Conservation (phyloP, 2,113 vertebrate species). For the Campylomormyrus tamandua region DNA sequence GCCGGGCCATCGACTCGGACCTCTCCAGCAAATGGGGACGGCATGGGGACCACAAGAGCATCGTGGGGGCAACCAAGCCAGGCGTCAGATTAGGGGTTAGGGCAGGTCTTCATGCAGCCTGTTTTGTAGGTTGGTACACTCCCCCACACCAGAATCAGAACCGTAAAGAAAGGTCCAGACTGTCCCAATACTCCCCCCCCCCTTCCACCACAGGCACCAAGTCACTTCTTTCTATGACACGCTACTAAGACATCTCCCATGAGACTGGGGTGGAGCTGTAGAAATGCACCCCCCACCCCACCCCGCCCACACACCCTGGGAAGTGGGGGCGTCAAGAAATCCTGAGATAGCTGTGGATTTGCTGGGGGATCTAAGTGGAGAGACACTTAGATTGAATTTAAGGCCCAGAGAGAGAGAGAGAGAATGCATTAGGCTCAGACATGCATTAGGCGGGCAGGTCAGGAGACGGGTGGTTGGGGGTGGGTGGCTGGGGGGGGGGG, state of each 20-base stretch:
- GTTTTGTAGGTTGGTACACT: neutral
- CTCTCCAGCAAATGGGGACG: neutral
- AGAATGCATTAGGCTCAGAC: neutral
- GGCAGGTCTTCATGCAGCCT: neutral
- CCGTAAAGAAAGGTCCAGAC: neutral
- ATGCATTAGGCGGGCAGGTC: neutral
- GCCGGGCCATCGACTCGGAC: neutral
- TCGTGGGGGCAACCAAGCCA: neutral
- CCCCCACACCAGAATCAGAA: neutral
- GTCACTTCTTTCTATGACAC: neutral
- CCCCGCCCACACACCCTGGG: neutral
- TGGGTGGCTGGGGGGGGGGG: neutral
- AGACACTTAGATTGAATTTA: conserved; percentile 7
- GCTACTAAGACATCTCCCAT: neutral
- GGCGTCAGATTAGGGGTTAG: neutral
- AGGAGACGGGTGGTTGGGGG: neutral
- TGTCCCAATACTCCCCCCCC: neutral
- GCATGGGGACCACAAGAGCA: neutral
- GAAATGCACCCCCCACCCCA: neutral
- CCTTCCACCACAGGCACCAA: neutral
- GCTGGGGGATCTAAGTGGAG: neutral
- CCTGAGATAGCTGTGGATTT: neutral
- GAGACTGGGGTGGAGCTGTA: neutral
- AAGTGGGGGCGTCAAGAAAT: neutral
- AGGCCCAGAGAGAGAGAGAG: neutral